Percentiles rank a stretch among this genome's conserved stretches.
Conservation (phyloP, 1,140 invertebrate genomes). For the Hyposmocoma kahamanoa region DNA sequence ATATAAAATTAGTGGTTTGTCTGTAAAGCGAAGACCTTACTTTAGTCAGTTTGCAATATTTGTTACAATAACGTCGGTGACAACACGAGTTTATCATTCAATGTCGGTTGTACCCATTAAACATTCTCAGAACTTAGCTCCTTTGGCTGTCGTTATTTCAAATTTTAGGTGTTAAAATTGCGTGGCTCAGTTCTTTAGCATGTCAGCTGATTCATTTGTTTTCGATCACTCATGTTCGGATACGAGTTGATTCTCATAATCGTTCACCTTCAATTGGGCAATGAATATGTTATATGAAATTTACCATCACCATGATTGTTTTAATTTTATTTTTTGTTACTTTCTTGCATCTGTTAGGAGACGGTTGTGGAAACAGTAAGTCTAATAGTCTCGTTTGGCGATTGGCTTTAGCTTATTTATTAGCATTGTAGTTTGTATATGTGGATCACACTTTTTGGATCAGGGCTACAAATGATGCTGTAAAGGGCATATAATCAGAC, state of each 20-base stretch:
- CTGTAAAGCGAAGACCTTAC: too few relatives aligned
- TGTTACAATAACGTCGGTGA: too few relatives aligned
- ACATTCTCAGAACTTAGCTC: too few relatives aligned
- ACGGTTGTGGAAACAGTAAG: constrained; percentile 73
- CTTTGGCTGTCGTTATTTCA: too few relatives aligned
- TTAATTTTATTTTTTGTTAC: constrained; percentile 65
- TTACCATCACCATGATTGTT: constrained; percentile 53
- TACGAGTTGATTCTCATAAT: constrained; percentile 18
- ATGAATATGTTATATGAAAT: constrained; percentile 18
- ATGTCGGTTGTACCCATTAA: too few relatives aligned
- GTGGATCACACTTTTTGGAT: too few relatives aligned
- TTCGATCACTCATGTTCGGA: constrained; percentile 17
- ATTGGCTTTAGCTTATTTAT: constrained; percentile 59
- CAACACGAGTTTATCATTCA: too few relatives aligned
- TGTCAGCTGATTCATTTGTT: constrained; percentile 14
- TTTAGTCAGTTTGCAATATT: too few relatives aligned
- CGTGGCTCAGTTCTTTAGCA: constrained; percentile 8
- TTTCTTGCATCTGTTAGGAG: constrained; percentile 73
- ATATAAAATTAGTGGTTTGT: too few relatives aligned
- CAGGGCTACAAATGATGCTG: too few relatives aligned
- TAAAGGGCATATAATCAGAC: too few relatives aligned
- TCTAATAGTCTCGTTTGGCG: constrained; percentile 57
- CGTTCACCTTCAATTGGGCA: constrained; percentile 14
- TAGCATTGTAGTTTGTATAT: constrained; percentile 50
- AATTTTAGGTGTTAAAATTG: too few relatives aligned